Base-by-base conservation (phyloP, 2,113 vertebrate species). In the Equus przewalskii region DNA sequence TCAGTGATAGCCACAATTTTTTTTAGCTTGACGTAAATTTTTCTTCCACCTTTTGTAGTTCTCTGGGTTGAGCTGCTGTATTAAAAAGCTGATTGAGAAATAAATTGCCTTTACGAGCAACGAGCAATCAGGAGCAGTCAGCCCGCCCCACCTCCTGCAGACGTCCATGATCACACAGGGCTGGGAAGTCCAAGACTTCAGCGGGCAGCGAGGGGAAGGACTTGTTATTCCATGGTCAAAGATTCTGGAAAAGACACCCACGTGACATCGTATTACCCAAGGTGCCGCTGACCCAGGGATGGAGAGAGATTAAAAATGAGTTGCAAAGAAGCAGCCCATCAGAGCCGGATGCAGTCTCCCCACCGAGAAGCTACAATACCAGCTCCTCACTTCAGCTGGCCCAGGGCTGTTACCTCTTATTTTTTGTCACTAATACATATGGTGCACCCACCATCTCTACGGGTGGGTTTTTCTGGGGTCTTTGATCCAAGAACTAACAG, bases 41-140 rank as follows among this genome's bases (percentile, higher is more conserved):
- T 89, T 73, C 62, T 41, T 84, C 76, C 4, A 30, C 51, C 64
- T 80, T 90, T 93, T 0, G 0, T 19, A 67, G 51, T 1, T 89
- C 10, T 85, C 21, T 41, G 14, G n/a, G 46, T 22, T 81, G 78
- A 65, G 33, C 28, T 41, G 79, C 51, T 51, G 36, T 1, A 0
- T 18, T 46, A 69, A 86, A 96, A 70, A 24, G 14, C 46, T 96
- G 87, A 58, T 14, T 91, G 86, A 65, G 18, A 95, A 83, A n/a
- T 41, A 79, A 81, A 79, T 41, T 67, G 10, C 0, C 11, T 84
- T 83, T 60, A 87, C 0, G 4, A 81, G 67, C 18, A 54, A 79
- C 2, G 4, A 90, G 26, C 60, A 16, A 69, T 46, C 24, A 79
- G 46, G 60, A 75, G 64, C 19, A 4, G 69, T 13, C 91, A 86